Conservation (phyloP, 1,140 invertebrate species). For the Laupala kohalensis region DNA sequence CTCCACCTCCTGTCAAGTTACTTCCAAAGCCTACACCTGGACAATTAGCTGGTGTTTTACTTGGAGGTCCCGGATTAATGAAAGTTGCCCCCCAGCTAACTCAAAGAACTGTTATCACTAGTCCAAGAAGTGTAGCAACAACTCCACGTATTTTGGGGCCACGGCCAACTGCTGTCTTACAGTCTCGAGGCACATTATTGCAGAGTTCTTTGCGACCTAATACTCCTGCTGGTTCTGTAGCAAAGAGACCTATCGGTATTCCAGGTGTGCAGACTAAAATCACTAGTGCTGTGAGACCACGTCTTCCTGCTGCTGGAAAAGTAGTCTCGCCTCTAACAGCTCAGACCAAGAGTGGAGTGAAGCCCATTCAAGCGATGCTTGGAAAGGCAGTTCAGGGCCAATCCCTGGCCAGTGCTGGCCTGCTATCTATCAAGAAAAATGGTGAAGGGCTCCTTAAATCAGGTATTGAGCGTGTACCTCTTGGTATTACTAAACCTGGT, state of each 20-base stretch:
- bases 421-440: not conserved
- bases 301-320: not conserved
- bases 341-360: slow-evolving; percentile 10
- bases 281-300: not conserved
- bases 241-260: not conserved
- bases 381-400: slow-evolving; percentile 10
- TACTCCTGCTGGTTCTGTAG: not conserved
- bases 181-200: not conserved
- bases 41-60: not conserved
- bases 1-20: not conserved
- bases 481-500: not conserved
- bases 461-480: not conserved
- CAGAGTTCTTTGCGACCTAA: not conserved
- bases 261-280: slow-evolving; percentile 6
- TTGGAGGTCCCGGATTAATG: not conserved
- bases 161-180: not conserved
- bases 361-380: slow-evolving; percentile 12
- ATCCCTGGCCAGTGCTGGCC: not conserved
- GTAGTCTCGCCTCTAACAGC: not conserved
- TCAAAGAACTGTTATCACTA: not conserved
- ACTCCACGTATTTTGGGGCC: not conserved
- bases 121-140: not conserved
- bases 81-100: not conserved
- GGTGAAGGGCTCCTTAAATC: not conserved
- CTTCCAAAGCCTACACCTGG: not conserved